Base-by-base conservation (phyloP, 2,888 invertebrate genomes). In the Aphidius colemani region DNA sequence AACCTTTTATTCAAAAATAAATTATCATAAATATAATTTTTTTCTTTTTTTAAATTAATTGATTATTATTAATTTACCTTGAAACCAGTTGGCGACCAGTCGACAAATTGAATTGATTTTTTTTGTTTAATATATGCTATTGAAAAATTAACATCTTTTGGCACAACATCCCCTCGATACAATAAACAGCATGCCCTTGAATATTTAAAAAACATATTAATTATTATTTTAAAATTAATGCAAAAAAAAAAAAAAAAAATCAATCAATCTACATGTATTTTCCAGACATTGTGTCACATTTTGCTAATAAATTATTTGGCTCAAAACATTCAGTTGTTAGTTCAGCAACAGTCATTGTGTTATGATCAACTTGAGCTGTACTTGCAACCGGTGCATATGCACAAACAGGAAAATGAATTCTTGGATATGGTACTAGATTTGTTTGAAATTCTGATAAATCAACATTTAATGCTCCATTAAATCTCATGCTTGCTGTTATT, bases 1-100 rank as follows among this genome's bases (percentile, higher is more conserved):
- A 40, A 82, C 80, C 80, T 80, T 61, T 30, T 64, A 55, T 43
- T 51, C 56, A 40, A 64, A 59, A 53, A 18, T 6, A 18, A 57
- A 5, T 5, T 41, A 13, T 41, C 7, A n/a, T 39, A n/a, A n/a
- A n/a, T n/a, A n/a, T n/a, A n/a, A n/a, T n/a, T n/a, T n/a, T n/a
- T n/a, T n/a, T n/a, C n/a, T n/a, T n/a, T n/a, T n/a, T n/a, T n/a
- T n/a, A n/a, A n/a, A n/a, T n/a, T n/a, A n/a, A n/a, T n/a, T n/a
- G n/a, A n/a, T 30, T 5, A 30, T 5, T 30, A 30, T 30, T 30
- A 30, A 30, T 30, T 63, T 57, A 81, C 82, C 76, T 85, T 85
- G 75, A 86, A 86, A n/a, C 86, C 86, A 8, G 86, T 86, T 7
- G 86, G 86, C 72, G 85, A 85, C 85, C 85, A 86, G 69, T 85